Base-by-base conservation (phyloP, 2,888 invertebrate genomes). In the Galerucella nymphaeae region DNA sequence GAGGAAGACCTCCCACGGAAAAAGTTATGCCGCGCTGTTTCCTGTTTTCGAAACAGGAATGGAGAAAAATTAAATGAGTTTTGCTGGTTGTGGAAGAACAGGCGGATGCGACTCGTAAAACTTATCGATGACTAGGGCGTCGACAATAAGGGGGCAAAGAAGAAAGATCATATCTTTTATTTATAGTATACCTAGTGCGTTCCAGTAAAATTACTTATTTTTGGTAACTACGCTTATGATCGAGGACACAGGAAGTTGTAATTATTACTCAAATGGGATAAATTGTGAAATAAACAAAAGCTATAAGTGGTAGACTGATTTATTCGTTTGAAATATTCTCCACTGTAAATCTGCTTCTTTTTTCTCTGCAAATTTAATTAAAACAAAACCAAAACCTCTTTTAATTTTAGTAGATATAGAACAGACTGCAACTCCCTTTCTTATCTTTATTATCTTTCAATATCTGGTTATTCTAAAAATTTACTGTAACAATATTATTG, bases 11-110 rank as follows among this genome's bases (percentile, higher is more conserved):
- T 55, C 53, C 65, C 65, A 55, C 61, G 58, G 58, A 62, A 62
- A 42, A 18, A 62, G 16, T 16, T 10, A 18, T 62, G 61, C 18
- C 42, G 41, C 41, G 57, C 41, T 41, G 58, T 70, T 70, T 73
- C 73, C 73, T 66, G 73, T 70, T 70, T 73, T 73, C 63, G 30
- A 50, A 62, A 70, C 66, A 70, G 70, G 70, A 70, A 73, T 70
- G 66, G 53, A 64, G 70, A 58, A 63, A 70, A 63, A 70, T 65
- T 57, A 64, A 70, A 66, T 59, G 61, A 18, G 61, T 62, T 62
- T 62, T 62, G 61, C 42, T 41, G 50, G 65, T 59, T 71, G 65
- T 71, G 70, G 70, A 53, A 53, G 53, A 53, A 58, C 66, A 65
- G 57, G 70, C 70, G 70, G 70, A 71, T 61, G 66, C 59, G 41